Percentiles rank a stretch among this genome's conserved stretches.
Evolutionary conservation across 2,113 vertebrate genomes (phyloP).

Genomic region (Odocoileus hemionus): DNA sequence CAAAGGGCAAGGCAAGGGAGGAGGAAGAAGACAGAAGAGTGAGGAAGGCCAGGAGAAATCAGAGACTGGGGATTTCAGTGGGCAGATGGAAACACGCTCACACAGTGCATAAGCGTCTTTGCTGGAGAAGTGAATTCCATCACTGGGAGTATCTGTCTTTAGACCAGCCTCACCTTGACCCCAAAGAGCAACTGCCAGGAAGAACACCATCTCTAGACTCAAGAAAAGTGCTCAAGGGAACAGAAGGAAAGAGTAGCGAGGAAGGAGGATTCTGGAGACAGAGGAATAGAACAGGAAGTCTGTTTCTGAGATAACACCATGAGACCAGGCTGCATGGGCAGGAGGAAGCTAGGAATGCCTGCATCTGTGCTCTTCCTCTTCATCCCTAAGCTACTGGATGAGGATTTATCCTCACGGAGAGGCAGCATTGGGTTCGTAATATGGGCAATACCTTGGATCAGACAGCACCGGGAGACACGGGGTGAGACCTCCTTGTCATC

Average conservation of each 20-base stretch:
- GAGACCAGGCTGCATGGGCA: accelerated
- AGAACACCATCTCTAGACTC: not conserved
- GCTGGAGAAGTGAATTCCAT: accelerated
- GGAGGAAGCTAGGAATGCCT: accelerated
- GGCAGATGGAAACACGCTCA: accelerated
- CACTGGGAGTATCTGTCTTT: accelerated
- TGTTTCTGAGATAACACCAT: not conserved
- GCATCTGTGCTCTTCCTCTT: accelerated
- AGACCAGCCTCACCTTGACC: accelerated
- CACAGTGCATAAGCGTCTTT: accelerated
- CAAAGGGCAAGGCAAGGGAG: not conserved
- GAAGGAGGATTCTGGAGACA: too few relatives aligned
- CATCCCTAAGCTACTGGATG: accelerated
- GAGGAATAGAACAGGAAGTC: accelerated
- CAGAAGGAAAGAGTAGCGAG: accelerated
- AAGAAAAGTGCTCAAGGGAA: accelerated
- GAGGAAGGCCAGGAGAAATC: accelerated
- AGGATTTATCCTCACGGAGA: not conserved
- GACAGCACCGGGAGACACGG: accelerated
- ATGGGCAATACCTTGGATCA: accelerated
- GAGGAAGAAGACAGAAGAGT: not conserved
- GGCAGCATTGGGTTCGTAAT: not conserved
- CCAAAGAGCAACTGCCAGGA: not conserved
- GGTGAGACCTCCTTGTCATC: accelerated
- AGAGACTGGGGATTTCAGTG: accelerated